Evolutionary conservation across 2,113 vertebrate genomes (phyloP).

Genomic region (Brienomyrus brachyistius): DNA sequence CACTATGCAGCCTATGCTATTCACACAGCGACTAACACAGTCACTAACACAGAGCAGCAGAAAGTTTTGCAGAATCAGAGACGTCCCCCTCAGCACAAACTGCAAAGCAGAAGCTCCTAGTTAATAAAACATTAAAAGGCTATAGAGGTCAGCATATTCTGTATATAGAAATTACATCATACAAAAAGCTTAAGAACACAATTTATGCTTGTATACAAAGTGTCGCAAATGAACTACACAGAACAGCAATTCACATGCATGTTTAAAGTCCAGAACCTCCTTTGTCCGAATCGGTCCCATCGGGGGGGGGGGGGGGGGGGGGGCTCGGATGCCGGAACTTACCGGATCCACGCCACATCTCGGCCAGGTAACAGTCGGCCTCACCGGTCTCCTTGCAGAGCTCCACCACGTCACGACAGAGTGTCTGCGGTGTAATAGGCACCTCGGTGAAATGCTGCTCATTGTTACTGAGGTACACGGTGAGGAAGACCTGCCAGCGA

Average conservation of each 20-base stretch:
- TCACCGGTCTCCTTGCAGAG: constrained; percentile 92
- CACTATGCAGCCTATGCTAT: background rate
- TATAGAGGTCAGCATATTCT: background rate
- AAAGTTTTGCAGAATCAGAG: background rate
- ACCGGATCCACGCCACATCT: constrained; percentile 93
- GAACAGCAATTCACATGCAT: background rate
- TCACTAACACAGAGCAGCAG: background rate
- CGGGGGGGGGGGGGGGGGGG: background rate
- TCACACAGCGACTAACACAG: background rate
- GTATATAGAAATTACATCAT: background rate
- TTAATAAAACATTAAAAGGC: background rate
- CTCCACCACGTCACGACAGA: constrained; percentile 89
- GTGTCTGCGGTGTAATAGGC: constrained; percentile 84
- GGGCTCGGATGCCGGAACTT: constrained; percentile 28
- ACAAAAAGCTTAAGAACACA: background rate
- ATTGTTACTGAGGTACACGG: constrained; percentile 95
- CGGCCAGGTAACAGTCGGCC: constrained; percentile 80
- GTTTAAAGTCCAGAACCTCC: background rate
- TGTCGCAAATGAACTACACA: background rate
- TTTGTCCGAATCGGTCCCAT: background rate
- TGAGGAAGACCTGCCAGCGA: constrained; percentile 84
- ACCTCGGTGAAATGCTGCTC: constrained; percentile 98
- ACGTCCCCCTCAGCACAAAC: background rate
- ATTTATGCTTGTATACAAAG: background rate
- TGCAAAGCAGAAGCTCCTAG: background rate